A percentile compares a stretch with the other conserved stretches of the same genome.
Evolutionary conservation across 2,113 vertebrate species (phyloP).

Genomic region (Eubucco bourcierii): DNA sequence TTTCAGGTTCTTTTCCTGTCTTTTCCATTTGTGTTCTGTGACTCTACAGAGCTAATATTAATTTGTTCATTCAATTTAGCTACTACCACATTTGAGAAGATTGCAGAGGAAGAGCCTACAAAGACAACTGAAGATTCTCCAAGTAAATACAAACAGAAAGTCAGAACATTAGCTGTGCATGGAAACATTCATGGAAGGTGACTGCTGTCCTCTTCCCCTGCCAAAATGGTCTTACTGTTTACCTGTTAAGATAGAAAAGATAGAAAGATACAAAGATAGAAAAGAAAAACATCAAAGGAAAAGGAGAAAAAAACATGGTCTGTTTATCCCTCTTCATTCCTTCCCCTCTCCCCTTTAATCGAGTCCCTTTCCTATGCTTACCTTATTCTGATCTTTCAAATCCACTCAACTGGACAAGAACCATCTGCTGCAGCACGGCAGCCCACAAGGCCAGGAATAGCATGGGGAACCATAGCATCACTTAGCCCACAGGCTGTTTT

Average conservation of each 20-base stretch:
- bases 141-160: not conserved
- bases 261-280: constrained; percentile 15
- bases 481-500: constrained; percentile 61
- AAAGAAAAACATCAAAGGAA: constrained; percentile 25
- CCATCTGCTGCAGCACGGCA: constrained; percentile 61
- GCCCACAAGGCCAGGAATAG: constrained; percentile 63
- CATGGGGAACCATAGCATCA: constrained; percentile 49
- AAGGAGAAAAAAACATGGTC: not conserved
- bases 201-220: not conserved
- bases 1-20: not conserved
- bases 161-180: not conserved
- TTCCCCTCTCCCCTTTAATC: not conserved
- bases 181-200: not conserved
- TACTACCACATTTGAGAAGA: not conserved
- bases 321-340: constrained; percentile 24
- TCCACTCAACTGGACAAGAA: constrained; percentile 64
- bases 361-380: constrained; percentile 43
- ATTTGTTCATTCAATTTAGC: not conserved
- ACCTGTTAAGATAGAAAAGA: not conserved
- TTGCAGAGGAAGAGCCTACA: not conserved
- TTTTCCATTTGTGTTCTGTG: not conserved
- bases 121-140: not conserved
- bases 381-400: constrained; percentile 62
- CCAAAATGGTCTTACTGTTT: constrained; percentile 8
- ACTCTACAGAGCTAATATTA: not conserved